phyloP scores from a whole-genome alignment of 1,140 invertebrate genomes.

The Venturia canescens region DNA sequence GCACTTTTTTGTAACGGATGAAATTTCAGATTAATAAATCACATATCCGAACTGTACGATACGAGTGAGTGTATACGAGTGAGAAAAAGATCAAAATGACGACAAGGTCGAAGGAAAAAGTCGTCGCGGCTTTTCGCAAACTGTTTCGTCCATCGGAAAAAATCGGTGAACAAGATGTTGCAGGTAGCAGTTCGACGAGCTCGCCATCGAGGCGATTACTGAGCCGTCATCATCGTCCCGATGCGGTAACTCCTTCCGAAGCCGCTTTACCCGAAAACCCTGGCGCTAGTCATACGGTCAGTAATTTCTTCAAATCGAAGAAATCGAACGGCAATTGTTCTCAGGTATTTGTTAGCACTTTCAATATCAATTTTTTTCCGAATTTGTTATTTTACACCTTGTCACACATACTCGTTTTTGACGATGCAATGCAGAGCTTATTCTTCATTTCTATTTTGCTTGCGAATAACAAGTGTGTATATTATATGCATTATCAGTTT shows the following conservation, averaged over 20 bases:
- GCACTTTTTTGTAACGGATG: too few relatives aligned
- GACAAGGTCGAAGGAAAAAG: constrained; percentile 84
- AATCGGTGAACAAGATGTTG: constrained; percentile 78
- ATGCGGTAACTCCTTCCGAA: constrained; percentile 83
- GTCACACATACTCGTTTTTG: too few relatives aligned
- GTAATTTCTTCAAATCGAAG: constrained; percentile 71
- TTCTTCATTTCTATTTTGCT: too few relatives aligned
- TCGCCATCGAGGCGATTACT: constrained; percentile 82
- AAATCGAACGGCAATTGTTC: constrained; percentile 60
- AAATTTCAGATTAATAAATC: too few relatives aligned
- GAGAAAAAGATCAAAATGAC: constrained; percentile 77
- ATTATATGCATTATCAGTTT: too few relatives aligned
- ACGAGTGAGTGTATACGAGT: too few relatives aligned
- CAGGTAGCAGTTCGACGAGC: constrained; percentile 68
- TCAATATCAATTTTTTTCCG: constrained; percentile 1
- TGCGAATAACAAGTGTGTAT: too few relatives aligned
- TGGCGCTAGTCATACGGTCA: constrained; percentile 67
- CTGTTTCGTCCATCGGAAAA: constrained; percentile 85
- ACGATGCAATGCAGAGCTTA: too few relatives aligned
- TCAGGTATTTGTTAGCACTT: constrained; percentile 47
- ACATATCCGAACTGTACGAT: not conserved
- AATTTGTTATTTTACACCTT: too few relatives aligned
- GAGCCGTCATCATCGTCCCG: constrained; percentile 75
- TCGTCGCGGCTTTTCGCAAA: constrained; percentile 86
- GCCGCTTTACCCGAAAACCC: constrained; percentile 78